Percentiles rank a stretch among this genome's conserved stretches.
phyloP scores from a whole-genome alignment of 2,888 invertebrate genomes.

The Euzetes globulus region DNA sequence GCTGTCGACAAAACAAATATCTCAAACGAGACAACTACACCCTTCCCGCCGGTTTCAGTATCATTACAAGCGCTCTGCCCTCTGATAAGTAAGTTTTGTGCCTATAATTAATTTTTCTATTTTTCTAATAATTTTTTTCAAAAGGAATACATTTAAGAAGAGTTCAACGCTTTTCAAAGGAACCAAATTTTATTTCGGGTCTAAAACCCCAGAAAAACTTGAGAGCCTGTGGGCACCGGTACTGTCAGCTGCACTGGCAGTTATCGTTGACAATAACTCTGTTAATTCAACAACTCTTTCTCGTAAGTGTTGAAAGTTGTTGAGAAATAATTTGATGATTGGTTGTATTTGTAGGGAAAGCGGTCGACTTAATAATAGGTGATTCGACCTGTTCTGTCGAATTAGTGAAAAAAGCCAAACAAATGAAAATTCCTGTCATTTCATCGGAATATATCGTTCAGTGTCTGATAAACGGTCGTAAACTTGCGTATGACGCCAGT shows the following conservation, averaged over 20 bases:
- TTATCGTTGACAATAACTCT: slow-evolving; percentile 38
- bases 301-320: background rate
- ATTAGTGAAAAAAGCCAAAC: slow-evolving; percentile 52
- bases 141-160: slow-evolving; percentile 34
- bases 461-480: slow-evolving; percentile 58
- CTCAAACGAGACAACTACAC: slow-evolving; percentile 35
- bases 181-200: slow-evolving; percentile 38
- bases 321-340: background rate
- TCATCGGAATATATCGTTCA: slow-evolving; percentile 64
- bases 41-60: slow-evolving; percentile 39
- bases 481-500: slow-evolving; percentile 48
- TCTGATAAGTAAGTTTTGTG: slow-evolving; percentile 38
- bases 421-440: slow-evolving; percentile 57
- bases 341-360: slow-evolving; percentile 28
- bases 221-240: slow-evolving; percentile 41
- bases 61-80: slow-evolving; percentile 37
- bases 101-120: background rate
- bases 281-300: background rate
- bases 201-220: slow-evolving; percentile 37
- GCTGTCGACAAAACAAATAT: slow-evolving; percentile 48
- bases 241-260: slow-evolving; percentile 39
- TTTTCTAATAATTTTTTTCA: background rate
- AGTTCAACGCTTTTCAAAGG: slow-evolving; percentile 39
- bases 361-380: slow-evolving; percentile 53
- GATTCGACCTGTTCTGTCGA: slow-evolving; percentile 58